Conservation (phyloP, 2,797 vertebrate genomes). For the Chiroxiphia lanceolata region DNA sequence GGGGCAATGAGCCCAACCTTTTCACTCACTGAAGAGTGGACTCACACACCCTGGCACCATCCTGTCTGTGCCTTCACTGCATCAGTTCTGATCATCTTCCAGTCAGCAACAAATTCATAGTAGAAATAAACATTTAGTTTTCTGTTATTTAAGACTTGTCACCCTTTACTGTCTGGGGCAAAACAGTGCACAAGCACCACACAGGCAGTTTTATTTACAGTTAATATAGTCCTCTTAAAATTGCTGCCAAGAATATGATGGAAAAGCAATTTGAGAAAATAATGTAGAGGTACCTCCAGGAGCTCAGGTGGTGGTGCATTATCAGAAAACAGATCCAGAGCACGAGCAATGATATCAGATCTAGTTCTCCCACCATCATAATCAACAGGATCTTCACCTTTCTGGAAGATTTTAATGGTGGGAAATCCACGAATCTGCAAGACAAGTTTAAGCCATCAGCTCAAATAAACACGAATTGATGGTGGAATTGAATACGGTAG, state of each 20-base stretch:
- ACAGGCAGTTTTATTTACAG: neutral
- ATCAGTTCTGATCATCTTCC: neutral
- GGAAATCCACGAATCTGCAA: slow-evolving; percentile 92
- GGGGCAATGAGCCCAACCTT: neutral
- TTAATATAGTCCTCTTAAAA: neutral
- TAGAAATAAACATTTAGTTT: neutral
- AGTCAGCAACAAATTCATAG: neutral
- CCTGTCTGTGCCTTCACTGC: neutral
- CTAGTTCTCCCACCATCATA: slow-evolving; percentile 90
- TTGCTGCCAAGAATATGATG: neutral
- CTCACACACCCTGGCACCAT: neutral
- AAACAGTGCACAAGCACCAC: neutral
- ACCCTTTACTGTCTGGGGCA: neutral
- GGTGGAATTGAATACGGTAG: neutral
- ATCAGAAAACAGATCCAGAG: slow-evolving; percentile 92
- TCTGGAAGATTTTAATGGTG: slow-evolving; percentile 96
- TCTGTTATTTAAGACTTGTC: neutral
- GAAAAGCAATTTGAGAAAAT: neutral
- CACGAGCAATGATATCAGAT: slow-evolving; percentile 85
- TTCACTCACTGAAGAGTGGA: neutral
- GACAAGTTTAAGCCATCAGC: neutral
- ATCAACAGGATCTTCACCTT: slow-evolving; percentile 91
- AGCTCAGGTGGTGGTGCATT: slow-evolving; percentile 88
- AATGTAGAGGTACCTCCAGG: slow-evolving; percentile 80
- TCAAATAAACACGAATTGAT: neutral